These are phyloP conservation scores for Zeuzera pyrina DNA, from an alignment of 2,888 invertebrate species.

Conservation along the genomic window DNA sequence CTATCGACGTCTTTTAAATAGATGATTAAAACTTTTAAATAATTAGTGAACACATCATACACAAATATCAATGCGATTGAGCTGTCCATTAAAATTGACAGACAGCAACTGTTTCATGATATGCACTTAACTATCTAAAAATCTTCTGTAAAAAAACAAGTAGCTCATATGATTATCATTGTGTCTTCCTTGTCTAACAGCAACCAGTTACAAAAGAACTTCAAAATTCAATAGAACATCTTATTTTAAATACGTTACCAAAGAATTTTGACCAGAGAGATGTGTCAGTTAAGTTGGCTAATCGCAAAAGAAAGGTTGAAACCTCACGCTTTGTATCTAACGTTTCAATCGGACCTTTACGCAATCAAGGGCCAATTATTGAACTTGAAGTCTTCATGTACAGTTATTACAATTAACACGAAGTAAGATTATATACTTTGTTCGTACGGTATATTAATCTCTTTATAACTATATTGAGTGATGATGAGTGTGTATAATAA, in stretches of 20 bases:
- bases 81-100: slow-evolving; percentile 29
- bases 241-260: neutral
- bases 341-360: slow-evolving; percentile 24
- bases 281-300: neutral
- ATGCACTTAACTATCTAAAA: slow-evolving; percentile 6
- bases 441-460: slow-evolving; percentile 24
- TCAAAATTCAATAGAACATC: slow-evolving; percentile 1
- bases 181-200: slow-evolving; percentile 17
- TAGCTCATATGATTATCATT: slow-evolving; percentile 15
- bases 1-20: too few relatives aligned
- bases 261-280: neutral
- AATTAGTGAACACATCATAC: too few relatives aligned
- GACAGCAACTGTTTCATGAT: slow-evolving; percentile 18
- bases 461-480: slow-evolving; percentile 26
- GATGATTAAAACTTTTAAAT: too few relatives aligned
- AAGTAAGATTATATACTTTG: slow-evolving; percentile 23
- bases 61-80: too few relatives aligned
- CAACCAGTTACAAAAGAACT: slow-evolving; percentile 17
- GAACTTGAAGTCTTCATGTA: slow-evolving; percentile 20
- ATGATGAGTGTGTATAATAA: too few relatives aligned
- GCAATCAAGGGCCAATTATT: slow-evolving; percentile 33
- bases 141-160: too few relatives aligned
- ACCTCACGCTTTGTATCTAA: slow-evolving; percentile 16
- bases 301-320: neutral
- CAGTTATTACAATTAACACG: slow-evolving; percentile 29